Base-by-base conservation (phyloP, 2,888 invertebrate species). In the Napeogenes sylphis region DNA sequence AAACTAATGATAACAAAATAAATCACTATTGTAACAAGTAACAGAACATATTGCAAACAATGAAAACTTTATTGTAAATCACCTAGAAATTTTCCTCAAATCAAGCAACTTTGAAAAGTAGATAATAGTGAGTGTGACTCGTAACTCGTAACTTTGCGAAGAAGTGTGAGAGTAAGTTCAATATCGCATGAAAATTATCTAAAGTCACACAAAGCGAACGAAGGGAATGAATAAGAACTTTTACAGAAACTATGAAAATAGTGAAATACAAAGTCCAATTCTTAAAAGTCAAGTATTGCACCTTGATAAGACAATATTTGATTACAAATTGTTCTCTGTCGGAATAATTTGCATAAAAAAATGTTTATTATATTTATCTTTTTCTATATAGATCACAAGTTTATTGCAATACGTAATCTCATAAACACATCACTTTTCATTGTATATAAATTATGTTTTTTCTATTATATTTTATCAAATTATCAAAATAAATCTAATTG, bases 1-100 rank as follows among this genome's bases (percentile, higher is more conserved):
- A 10, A 51, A 51, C 30, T 30, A 51, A 42, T 42, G 42, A 42
- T 42, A 42, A 30, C 51, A 51, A 51, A 47, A 51, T 10, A 51
- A 51, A 30, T 51, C 51, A 30, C 30, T 51, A 8, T 8, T 76
- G 76, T 85, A 86, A 86, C 79, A 75, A 78, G 75, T 30, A 51
- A 79, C 74, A 80, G 74, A 79, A 82, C 81, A 75, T 72, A 77
- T 75, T 75, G 75, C 70, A 83, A 80, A 84, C 83, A 85, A 85
- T 85, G 85, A 84, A 82, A 86, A 84, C 84, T 82, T 84, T 78
- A 83, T 84, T 81, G 77, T 77, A 80, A 80, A 83, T 83, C 84
- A 83, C 82, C 84, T 81, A 75, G 73, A 78, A 78, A 82, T 80
- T 80, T 80, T 82, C 79, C 77, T 80, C 83, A 78, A 73, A 77